These are phyloP conservation scores for Xanthia icteritia DNA, from an alignment of 2,888 invertebrate genomes.

Conservation along the genomic window DNA sequence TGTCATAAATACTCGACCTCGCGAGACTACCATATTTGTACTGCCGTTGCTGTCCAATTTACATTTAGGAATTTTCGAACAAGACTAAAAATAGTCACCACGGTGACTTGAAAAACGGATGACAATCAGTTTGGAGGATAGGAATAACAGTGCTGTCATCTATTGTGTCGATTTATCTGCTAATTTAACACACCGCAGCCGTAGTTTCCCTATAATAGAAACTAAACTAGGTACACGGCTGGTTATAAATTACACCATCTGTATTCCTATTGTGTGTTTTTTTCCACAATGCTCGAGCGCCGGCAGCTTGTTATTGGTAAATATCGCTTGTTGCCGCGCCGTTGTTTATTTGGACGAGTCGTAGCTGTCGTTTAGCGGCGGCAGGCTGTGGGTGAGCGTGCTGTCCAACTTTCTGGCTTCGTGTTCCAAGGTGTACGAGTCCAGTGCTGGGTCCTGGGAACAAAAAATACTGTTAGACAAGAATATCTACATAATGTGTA, in stretches of 20 bases:
- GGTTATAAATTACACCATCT: conserved; percentile 67
- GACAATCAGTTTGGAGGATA: conserved; percentile 45
- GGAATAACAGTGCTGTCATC: conserved; percentile 59
- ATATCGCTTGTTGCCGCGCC: conserved; percentile 51
- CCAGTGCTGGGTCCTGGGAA: conserved; percentile 94
- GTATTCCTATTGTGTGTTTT: conserved; percentile 64
- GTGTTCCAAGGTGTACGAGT: conserved; percentile 96
- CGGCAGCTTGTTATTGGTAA: conserved; percentile 58
- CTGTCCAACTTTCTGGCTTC: conserved; percentile 95
- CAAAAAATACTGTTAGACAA: conserved; percentile 11
- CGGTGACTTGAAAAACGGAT: conserved; percentile 38
- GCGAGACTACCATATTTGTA: conserved; percentile 62
- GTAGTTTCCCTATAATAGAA: conserved; percentile 57
- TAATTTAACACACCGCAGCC: conserved; percentile 58
- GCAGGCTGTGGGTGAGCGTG: conserved; percentile 91
- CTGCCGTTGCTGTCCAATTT: conserved; percentile 50
- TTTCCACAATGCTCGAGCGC: conserved; percentile 52
- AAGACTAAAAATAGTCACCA: conserved; percentile 55
- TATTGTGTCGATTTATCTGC: conserved; percentile 54
- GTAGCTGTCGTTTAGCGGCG: conserved; percentile 89
- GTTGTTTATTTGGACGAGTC: conserved; percentile 85
- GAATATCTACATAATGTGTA: not conserved
- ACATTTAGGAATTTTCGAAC: conserved; percentile 57
- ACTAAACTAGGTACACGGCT: conserved; percentile 57
- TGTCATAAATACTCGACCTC: conserved; percentile 58